phyloP scores from a whole-genome alignment of 2,888 invertebrate genomes.

The Teinopalpus imperialis region DNA sequence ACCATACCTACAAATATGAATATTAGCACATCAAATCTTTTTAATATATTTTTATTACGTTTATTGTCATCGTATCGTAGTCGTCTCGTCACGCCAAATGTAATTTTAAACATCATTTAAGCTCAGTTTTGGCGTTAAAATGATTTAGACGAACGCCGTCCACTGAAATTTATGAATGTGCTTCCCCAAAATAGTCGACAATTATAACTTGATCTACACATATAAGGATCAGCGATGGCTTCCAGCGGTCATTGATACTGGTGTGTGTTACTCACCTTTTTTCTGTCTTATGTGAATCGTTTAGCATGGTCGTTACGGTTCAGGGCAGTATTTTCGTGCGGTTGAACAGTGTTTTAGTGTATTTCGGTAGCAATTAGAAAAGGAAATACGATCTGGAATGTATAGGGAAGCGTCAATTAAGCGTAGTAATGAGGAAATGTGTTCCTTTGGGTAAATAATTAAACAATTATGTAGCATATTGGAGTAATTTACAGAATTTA shows the following conservation, averaged over 20 bases:
- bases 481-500: slow-evolving; percentile 4
- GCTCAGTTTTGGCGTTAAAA: slow-evolving; percentile 71
- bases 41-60: no score
- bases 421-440: slow-evolving; percentile 33
- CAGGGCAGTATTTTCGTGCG: slow-evolving; percentile 45
- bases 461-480: slow-evolving; percentile 7
- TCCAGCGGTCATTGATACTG: slow-evolving; percentile 23
- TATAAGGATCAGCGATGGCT: not conserved
- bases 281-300: slow-evolving; percentile 45
- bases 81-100: slow-evolving; percentile 41
- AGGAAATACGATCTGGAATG: slow-evolving; percentile 43
- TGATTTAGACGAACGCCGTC: slow-evolving; percentile 62
- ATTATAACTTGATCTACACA: slow-evolving; percentile 32
- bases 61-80: slow-evolving; percentile 20
- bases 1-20: no score
- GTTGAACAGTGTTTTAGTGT: slow-evolving; percentile 41
- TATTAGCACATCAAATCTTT: no score
- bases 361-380: slow-evolving; percentile 57
- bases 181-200: slow-evolving; percentile 53
- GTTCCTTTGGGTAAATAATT: slow-evolving; percentile 19
- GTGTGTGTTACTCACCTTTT: slow-evolving; percentile 25
- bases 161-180: slow-evolving; percentile 59
- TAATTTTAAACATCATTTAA: slow-evolving; percentile 43
- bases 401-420: slow-evolving; percentile 41
- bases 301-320: slow-evolving; percentile 50